A percentile compares a stretch with the other conserved stretches of the same genome.
phyloP scores from a whole-genome alignment of 2,888 invertebrate genomes.

The Melikaiella ostensackeni region DNA sequence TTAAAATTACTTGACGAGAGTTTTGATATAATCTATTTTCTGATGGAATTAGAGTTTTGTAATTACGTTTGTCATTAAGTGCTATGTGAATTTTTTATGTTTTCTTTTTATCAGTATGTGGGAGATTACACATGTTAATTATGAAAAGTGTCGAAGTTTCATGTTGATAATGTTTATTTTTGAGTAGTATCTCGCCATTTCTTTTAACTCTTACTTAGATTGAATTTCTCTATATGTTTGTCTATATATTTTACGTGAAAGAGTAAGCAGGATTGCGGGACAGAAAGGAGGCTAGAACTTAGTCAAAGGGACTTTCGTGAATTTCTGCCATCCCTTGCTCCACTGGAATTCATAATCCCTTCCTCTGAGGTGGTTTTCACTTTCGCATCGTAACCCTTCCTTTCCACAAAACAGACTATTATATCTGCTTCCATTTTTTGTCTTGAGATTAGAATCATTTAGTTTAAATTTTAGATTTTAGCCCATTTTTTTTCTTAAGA shows the following conservation, averaged over 20 bases:
- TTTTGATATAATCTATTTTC: background rate
- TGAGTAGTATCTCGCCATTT: background rate
- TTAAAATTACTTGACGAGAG: background rate
- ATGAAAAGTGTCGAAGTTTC: background rate
- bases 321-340: slow-evolving; percentile 53
- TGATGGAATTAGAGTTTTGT: no score
- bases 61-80: no score
- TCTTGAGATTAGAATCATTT: background rate
- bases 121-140: slow-evolving; percentile 5
- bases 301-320: slow-evolving; percentile 56
- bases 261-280: slow-evolving; percentile 32
- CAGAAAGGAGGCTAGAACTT: slow-evolving; percentile 45
- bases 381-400: slow-evolving; percentile 34
- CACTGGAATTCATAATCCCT: slow-evolving; percentile 60
- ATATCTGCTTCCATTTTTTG: background rate
- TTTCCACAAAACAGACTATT: background rate
- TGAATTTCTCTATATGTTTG: slow-evolving; percentile 16
- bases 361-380: slow-evolving; percentile 60
- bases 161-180: slow-evolving; percentile 2
- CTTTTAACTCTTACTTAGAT: slow-evolving; percentile 29
- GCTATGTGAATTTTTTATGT: no score
- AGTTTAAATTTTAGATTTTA: no score
- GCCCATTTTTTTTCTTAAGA: no score
- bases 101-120: background rate
- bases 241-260: slow-evolving; percentile 24